Conservation (phyloP, 2,113 vertebrate species). For the Myiopsitta monachus region DNA sequence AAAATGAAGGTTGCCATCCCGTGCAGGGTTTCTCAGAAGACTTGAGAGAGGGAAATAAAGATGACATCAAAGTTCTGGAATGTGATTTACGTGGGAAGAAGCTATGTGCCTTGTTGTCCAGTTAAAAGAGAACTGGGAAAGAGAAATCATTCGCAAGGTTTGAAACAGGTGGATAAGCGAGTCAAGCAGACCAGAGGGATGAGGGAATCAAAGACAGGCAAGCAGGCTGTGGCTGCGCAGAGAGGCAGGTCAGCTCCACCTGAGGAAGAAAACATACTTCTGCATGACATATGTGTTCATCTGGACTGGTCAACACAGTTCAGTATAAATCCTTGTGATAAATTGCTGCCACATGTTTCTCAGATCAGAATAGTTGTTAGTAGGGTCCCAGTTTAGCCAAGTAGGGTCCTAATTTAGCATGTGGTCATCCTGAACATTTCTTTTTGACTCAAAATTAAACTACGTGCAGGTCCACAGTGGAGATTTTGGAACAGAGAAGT, state of each 20-base stretch:
- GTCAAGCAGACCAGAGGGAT: neutral
- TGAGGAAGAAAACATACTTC: neutral
- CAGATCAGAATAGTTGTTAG: neutral
- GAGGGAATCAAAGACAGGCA: neutral
- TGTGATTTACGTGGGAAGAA: neutral
- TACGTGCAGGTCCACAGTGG: neutral
- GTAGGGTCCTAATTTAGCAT: neutral
- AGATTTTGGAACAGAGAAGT: neutral
- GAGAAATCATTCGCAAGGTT: neutral
- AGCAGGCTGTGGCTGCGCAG: neutral
- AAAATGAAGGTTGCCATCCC: neutral
- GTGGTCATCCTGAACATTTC: neutral
- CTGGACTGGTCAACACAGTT: neutral
- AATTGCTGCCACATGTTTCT: neutral
- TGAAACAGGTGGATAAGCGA: neutral
- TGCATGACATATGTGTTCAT: neutral
- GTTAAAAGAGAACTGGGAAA: neutral
- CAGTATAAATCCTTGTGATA: neutral
- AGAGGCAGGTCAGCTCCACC: neutral
- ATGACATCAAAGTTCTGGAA: slow-evolving; percentile 22
- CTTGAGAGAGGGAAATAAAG: neutral
- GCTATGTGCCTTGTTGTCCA: neutral
- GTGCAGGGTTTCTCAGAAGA: neutral
- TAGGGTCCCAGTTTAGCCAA: neutral
- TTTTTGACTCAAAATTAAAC: neutral